Conservation (phyloP, 2,888 invertebrate species). For the Cantharis lateralis region DNA sequence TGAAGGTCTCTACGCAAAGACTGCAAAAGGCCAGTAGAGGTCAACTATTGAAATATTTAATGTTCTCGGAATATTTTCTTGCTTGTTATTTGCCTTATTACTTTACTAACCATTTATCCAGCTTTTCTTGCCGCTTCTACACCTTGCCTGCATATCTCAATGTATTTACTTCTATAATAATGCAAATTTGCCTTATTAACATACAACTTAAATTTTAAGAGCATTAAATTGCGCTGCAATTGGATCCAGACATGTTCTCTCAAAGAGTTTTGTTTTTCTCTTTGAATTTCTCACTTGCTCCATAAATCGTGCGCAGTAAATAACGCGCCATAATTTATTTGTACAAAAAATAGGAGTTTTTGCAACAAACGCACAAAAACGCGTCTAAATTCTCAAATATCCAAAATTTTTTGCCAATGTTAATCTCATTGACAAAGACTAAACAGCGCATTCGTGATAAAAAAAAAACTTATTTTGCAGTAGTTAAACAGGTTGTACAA, state of each 20-base stretch:
- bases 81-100: conserved; percentile 29
- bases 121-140: background rate
- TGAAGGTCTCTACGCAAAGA: conserved; percentile 56
- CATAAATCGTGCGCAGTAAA: conserved; percentile 8
- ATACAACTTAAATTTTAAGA: background rate
- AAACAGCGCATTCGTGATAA: background rate
- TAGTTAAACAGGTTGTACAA: conserved; percentile 53
- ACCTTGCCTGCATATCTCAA: background rate
- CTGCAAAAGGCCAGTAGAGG: conserved; percentile 57
- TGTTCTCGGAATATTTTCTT: conserved; percentile 32
- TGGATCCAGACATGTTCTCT: background rate
- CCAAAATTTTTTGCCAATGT: background rate
- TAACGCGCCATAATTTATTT: conserved; percentile 4
- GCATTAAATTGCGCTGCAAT: background rate
- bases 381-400: background rate
- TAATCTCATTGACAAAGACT: background rate
- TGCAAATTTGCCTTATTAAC: background rate
- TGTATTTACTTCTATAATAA: background rate
- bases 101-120: background rate
- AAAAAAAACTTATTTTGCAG: conserved; percentile 28
- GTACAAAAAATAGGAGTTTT: background rate
- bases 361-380: background rate
- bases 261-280: background rate
- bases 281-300: background rate
- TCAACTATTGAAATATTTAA: conserved; percentile 53